A percentile compares a stretch with the other conserved stretches of the same genome.
These are phyloP conservation scores for Myiopsitta monachus DNA, from an alignment of 2,113 vertebrate species.

Conservation along the genomic window DNA sequence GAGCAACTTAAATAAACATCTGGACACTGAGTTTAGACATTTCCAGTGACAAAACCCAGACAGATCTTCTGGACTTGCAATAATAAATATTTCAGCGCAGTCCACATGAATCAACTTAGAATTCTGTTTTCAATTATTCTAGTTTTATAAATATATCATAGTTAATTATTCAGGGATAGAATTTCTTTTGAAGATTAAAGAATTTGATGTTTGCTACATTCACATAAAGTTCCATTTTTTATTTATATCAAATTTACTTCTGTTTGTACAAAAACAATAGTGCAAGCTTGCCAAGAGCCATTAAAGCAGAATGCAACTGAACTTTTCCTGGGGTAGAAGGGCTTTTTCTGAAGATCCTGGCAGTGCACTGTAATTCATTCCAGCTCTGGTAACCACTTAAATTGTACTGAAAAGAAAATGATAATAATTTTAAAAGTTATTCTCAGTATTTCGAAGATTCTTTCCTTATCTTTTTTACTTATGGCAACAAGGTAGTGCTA, in stretches of 20 bases:
- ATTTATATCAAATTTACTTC: slow-evolving; percentile 78
- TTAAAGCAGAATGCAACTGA: slow-evolving; percentile 72
- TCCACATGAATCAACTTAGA: slow-evolving; percentile 87
- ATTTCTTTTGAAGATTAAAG: slow-evolving; percentile 84
- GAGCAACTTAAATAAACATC: slow-evolving; percentile 87
- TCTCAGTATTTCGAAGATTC: background rate
- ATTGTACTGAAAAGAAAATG: background rate
- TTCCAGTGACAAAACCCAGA: slow-evolving; percentile 89
- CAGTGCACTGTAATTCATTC: background rate
- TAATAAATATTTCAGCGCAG: slow-evolving; percentile 91
- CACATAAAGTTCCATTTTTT: slow-evolving; percentile 77
- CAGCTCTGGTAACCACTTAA: background rate
- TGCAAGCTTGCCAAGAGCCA: slow-evolving; percentile 71
- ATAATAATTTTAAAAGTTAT: background rate
- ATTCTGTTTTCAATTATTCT: slow-evolving; percentile 96
- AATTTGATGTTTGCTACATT: slow-evolving; percentile 80
- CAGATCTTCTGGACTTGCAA: slow-evolving; percentile 86
- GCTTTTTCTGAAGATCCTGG: slow-evolving; percentile 47
- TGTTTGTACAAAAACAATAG: slow-evolving; percentile 77
- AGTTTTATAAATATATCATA: slow-evolving; percentile 87
- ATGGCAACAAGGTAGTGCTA: background rate
- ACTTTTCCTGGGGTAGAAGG: slow-evolving; percentile 46
- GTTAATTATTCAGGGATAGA: slow-evolving; percentile 91
- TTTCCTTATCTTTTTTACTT: background rate
- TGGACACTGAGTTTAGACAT: slow-evolving; percentile 88